Base-by-base conservation (phyloP, 92 coral and sea anemone genomes). In the Pocillopora grandis region DNA sequence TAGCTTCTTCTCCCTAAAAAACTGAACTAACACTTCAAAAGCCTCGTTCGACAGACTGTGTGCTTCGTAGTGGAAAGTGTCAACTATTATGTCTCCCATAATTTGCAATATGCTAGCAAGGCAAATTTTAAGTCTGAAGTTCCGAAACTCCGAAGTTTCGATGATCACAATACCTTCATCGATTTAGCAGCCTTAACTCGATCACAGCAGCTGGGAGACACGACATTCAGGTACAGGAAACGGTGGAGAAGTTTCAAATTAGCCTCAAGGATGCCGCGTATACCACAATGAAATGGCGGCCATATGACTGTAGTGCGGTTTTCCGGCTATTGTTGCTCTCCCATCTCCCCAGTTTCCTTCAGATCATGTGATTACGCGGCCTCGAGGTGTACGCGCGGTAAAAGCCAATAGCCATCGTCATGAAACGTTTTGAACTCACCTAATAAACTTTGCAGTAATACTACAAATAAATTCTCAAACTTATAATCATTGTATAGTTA, bases 31-130 rank as follows among this genome's bases (percentile, higher is more conserved):
- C 27, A 92, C 85, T 66, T 82, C 88, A 67, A 96, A 96, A 18
- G 98, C 96, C 65, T 89, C 89, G 66, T 78, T 84, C 33, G 95
- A 94, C 48, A 89, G 90, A 57, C 89, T 76, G 62, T 70, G 72
- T 37, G 95, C 92, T 76, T 92, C 93, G 89, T 92, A 96, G 52
- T 91, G 86, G 48, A 84, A 91, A 2, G 91, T 82, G 82, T 91
- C 95, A 71, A 91, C 72, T 66, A 94, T 89, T n/a, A 94, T 87
- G 76, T 94, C 98, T 0, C 98, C 98, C 98, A 94, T 94, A 9
- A 6, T 75, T 10, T 63, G 64, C 33, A 69, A 60, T 27, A 55
- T 15, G 12, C 52, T 21, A 27, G 57, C 66, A 33, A 49, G 21
- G 57, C 66, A 76, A 62, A 58, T 72, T 69, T 57, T 69, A 63